Evolutionary conservation across 2,888 invertebrate genomes (phyloP).

Genomic region (Heliconius charithonia): DNA sequence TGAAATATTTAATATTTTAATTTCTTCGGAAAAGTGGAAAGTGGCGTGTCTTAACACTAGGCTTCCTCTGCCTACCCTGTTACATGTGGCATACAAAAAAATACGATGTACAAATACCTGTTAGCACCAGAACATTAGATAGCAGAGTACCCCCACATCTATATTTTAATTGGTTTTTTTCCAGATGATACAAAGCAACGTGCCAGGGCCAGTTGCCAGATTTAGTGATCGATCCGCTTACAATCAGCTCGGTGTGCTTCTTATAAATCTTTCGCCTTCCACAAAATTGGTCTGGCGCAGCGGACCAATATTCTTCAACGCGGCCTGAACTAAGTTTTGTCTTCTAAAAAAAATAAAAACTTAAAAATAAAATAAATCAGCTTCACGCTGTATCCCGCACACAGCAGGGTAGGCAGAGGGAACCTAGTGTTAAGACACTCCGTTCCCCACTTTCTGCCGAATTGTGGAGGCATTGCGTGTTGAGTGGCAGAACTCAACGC

Average conservation of each 20-base stretch:
- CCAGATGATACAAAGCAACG: not conserved
- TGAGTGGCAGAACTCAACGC: no score
- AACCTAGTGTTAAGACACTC: no score
- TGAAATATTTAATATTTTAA: no score
- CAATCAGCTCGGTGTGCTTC: not conserved
- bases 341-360: not conserved
- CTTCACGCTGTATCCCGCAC: no score
- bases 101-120: not conserved
- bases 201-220: conserved; percentile 17
- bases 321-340: not conserved
- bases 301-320: conserved; percentile 5
- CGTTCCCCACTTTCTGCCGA: no score
- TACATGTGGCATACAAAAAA: not conserved
- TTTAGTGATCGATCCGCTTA: not conserved
- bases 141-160: conserved; percentile 15
- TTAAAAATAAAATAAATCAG: no score
- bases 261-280: conserved; percentile 12
- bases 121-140: not conserved
- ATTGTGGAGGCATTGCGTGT: no score
- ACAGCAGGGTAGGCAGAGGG: no score
- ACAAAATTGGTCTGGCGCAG: not conserved
- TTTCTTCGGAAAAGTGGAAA: no score
- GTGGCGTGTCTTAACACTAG: no score
- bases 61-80: no score
- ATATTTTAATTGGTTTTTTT: not conserved